Base-by-base conservation (phyloP, 2,113 vertebrate species). In the Callaeas wilsoni region DNA sequence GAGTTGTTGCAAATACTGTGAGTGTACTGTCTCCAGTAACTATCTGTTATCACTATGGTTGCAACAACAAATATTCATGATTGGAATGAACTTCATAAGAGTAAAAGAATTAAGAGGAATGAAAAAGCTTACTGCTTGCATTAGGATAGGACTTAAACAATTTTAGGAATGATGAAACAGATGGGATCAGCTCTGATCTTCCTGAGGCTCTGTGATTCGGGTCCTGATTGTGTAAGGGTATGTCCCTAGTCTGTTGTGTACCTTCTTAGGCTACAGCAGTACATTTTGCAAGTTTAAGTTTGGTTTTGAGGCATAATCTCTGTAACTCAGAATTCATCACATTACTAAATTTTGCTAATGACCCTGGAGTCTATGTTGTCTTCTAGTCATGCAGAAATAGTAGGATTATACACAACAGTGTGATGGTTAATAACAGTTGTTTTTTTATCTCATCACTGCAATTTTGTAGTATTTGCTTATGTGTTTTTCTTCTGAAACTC, bases 11-110 rank as follows among this genome's bases (percentile, higher is more conserved):
- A 89, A 94, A 93, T 77, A 39, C 49, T 89, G 25, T 60, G 56
- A 65, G 32, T n/a, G 33, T 35, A 65, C 44, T 30, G n/a, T 57
- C 69, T 90, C 57, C 69, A 65, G 71, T 62, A 91, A 85, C 47
- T 95, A 50, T 68, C 42, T 94, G 64, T 80, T 90, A 74, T 94
- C 52, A 15, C 87, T 94, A 89, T 93, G 74, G 93, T 68, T 94
- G 84, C 92, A 92, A 89, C 80, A 95, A 83, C 84, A 94, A 95
- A 94, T 94, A 94, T 44, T 76, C 33, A 3, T 47, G 56, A 16
- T 33, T 71, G 84, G 83, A 89, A 94, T 87, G 50, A 91, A 87
- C 73, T 84, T 93, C 56, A 69, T 60, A 91, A 83, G 30, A 87
- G 83, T 90, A 64, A 90, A 84, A 81, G 57, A 95, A 96, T 76